Evolutionary conservation across 1,140 invertebrate genomes (phyloP).

Genomic region (Aphidius gifuensis): DNA sequence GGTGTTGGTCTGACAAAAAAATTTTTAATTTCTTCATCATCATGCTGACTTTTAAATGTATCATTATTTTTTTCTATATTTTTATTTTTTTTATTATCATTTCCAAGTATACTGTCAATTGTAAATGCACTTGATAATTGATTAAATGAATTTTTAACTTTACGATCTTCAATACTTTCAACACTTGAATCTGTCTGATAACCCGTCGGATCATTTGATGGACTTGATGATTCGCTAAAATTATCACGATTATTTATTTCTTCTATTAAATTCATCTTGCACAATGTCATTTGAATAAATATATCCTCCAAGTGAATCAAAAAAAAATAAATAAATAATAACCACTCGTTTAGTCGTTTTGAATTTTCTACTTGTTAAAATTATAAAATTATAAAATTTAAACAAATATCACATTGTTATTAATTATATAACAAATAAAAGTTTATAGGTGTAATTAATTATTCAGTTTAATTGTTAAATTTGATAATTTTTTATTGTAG

Average conservation of each 20-base stretch:
- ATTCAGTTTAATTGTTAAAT: neutral
- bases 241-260: neutral
- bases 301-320: neutral
- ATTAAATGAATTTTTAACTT: neutral
- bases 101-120: slow-evolving; percentile 31
- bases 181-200: slow-evolving; percentile 21
- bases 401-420: no score
- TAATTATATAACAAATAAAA: no score
- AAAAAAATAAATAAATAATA: neutral
- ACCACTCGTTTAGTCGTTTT: neutral
- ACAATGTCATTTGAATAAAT: slow-evolving; percentile 8
- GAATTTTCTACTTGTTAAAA: no score
- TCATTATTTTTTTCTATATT: slow-evolving; percentile 8
- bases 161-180: neutral
- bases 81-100: slow-evolving; percentile 8
- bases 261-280: slow-evolving; percentile 1
- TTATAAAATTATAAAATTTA: no score
- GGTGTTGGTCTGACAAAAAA: slow-evolving; percentile 12
- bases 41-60: neutral
- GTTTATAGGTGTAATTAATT: no score
- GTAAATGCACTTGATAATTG: slow-evolving; percentile 19
- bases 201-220: slow-evolving; percentile 5
- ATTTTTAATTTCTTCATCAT: slow-evolving; percentile 7
- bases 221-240: neutral
- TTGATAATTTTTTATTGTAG: neutral